phyloP scores from a whole-genome alignment of 2,888 invertebrate species.

The Chaitophorus viminalis region DNA sequence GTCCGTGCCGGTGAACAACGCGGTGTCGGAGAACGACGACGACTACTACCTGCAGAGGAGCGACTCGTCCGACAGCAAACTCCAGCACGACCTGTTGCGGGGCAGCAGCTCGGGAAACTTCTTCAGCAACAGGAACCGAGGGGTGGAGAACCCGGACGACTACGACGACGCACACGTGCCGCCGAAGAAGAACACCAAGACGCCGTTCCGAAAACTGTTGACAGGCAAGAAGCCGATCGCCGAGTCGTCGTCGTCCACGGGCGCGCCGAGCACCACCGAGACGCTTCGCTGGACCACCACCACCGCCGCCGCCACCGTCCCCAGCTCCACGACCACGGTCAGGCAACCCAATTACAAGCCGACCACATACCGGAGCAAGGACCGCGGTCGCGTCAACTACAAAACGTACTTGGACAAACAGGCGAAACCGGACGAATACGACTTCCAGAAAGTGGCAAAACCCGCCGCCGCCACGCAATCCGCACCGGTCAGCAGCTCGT shows the following conservation, averaged over 20 bases:
- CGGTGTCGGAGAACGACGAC: slow-evolving; percentile 75
- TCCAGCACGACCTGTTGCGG: slow-evolving; percentile 64
- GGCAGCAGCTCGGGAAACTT: slow-evolving; percentile 79
- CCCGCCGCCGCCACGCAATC: background rate
- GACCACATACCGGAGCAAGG: slow-evolving; percentile 53
- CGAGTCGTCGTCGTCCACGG: slow-evolving; percentile 44
- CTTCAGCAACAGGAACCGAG: slow-evolving; percentile 75
- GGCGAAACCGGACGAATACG: slow-evolving; percentile 32
- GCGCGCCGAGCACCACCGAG: slow-evolving; percentile 39
- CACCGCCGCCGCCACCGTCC: background rate
- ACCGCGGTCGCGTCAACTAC: slow-evolving; percentile 55
- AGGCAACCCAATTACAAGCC: slow-evolving; percentile 39
- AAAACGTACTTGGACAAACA: slow-evolving; percentile 57
- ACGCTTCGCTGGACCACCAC: background rate
- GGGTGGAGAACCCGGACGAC: slow-evolving; percentile 71
- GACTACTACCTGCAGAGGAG: slow-evolving; percentile 77
- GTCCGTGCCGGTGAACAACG: slow-evolving; percentile 64
- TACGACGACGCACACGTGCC: slow-evolving; percentile 66
- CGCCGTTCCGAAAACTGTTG: slow-evolving; percentile 68
- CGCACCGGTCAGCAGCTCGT: slow-evolving; percentile 7
- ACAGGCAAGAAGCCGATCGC: slow-evolving; percentile 64
- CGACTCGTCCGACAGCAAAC: slow-evolving; percentile 73
- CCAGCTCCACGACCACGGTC: background rate
- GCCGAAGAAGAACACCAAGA: slow-evolving; percentile 67
- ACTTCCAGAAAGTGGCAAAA: slow-evolving; percentile 23